Base-by-base conservation (phyloP, 2,113 vertebrate genomes). In the Isurus oxyrinchus region DNA sequence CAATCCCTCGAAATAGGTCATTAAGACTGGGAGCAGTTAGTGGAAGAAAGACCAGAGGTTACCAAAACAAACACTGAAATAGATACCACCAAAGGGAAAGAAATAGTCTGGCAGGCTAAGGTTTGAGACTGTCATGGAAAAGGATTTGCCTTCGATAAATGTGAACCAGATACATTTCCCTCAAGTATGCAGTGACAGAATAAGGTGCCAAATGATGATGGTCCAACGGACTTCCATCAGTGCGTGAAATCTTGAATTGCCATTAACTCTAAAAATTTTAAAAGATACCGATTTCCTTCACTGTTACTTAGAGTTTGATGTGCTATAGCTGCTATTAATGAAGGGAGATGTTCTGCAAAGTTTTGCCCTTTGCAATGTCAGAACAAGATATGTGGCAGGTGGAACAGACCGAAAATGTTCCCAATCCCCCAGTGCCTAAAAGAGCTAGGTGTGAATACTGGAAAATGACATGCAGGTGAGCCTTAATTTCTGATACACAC, bases 41-140 rank as follows among this genome's bases (percentile, higher is more conserved):
- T 88, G 86, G 88, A 57, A 93, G 90, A 61, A 63, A 94, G 59
- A 94, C n/a, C 59, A 94, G 6, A 63, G 90, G 90, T 94, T 94
- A 94, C 90, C 35, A 94, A 94, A 94, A 94, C 55, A 93, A 93
- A 40, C 59, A 94, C 7, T 94, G 59, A 94, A 94, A 94, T 66
- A 40, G 35, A 94, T 94, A 94, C 14, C 59, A 63, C 59, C 59
- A 66, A 63, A 19, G 59, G 90, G 90, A 63, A 63, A 63, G 31
- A 88, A 40, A 63, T 16, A 63, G 44, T 94, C 90, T 94, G n/a
- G 16, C 88, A 93, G 4, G 13, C 90, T 94, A 59, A 63, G 90
- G 35, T 94, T 94, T 94, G 90, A 35, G 59, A 94, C 35, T 40
- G 90, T 63, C 90, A 63, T 94, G 90, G 59, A 63, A 94, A 94